A percentile compares a stretch with the other conserved stretches of the same genome.
Evolutionary conservation across 2,888 invertebrate species (phyloP).

Genomic region (Mellilla xanthometata): DNA sequence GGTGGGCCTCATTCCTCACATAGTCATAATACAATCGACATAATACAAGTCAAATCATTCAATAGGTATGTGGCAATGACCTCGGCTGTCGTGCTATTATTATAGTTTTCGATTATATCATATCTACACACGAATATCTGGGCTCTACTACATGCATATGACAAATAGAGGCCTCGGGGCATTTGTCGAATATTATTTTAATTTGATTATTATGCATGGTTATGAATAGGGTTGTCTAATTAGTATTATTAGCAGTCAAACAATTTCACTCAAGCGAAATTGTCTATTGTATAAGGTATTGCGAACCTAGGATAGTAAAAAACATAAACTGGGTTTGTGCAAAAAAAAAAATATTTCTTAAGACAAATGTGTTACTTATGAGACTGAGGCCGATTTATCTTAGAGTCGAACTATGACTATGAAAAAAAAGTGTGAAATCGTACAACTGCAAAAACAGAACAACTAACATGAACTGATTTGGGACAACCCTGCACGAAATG

Average conservation of each 20-base stretch:
- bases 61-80: constrained; percentile 40
- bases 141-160: constrained; percentile 32
- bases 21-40: not conserved
- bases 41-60: constrained; percentile 20
- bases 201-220: constrained; percentile 28
- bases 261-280: too few species aligned
- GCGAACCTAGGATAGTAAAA: too few species aligned
- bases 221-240: constrained; percentile 6
- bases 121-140: constrained; percentile 27
- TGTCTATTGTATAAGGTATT: too few species aligned
- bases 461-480: too few species aligned
- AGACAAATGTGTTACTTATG: too few species aligned
- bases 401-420: too few species aligned
- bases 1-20: not conserved
- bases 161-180: constrained; percentile 29
- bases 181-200: constrained; percentile 35
- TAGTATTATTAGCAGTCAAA: too few species aligned
- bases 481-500: constrained; percentile 17
- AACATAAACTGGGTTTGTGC: too few species aligned
- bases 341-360: too few species aligned
- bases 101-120: constrained; percentile 38
- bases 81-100: constrained; percentile 37
- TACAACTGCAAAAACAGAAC: too few species aligned
- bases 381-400: too few species aligned
- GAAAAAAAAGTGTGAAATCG: too few species aligned